Percentiles rank a stretch among this genome's conserved stretches.
Evolutionary conservation across 2,888 invertebrate genomes (phyloP).

Genomic region (Hedya salicella): DNA sequence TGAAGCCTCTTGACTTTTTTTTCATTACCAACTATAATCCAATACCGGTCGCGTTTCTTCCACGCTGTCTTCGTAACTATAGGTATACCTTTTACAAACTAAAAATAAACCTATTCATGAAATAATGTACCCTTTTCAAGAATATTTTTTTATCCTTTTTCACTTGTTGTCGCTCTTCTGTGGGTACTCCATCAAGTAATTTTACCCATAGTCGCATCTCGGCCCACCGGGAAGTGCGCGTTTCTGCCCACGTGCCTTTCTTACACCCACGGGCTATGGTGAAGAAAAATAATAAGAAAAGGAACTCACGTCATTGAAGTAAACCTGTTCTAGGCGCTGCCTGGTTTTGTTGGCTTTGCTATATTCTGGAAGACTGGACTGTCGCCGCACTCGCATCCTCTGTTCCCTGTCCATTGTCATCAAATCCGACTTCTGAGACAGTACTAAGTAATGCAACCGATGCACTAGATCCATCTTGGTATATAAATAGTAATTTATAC

Average conservation of each 20-base stretch:
- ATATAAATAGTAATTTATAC: constrained; percentile 24
- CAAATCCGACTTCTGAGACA: constrained; percentile 81
- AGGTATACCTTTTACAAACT: too few species aligned
- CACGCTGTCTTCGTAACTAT: too few species aligned
- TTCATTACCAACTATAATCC: too few species aligned
- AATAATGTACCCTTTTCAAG: too few species aligned
- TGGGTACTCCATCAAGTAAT: too few species aligned
- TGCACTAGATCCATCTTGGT: constrained; percentile 79
- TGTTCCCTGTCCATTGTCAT: constrained; percentile 82
- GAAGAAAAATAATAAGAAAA: background rate
- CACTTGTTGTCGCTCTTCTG: too few species aligned
- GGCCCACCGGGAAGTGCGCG: background rate
- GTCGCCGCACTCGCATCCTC: constrained; percentile 75
- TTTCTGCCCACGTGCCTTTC: background rate
- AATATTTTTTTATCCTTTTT: too few species aligned
- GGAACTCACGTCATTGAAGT: constrained; percentile 79
- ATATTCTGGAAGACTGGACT: constrained; percentile 81
- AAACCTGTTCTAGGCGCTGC: constrained; percentile 75
- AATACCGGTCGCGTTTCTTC: too few species aligned
- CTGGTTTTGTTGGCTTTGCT: constrained; percentile 73
- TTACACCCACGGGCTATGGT: background rate
- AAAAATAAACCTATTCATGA: too few species aligned
- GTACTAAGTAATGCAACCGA: constrained; percentile 79
- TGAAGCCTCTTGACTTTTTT: too few species aligned
- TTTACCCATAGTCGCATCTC: too few species aligned